These are phyloP conservation scores for Orchesella flavescens DNA, from an alignment of 2,888 invertebrate species.

Conservation along the genomic window DNA sequence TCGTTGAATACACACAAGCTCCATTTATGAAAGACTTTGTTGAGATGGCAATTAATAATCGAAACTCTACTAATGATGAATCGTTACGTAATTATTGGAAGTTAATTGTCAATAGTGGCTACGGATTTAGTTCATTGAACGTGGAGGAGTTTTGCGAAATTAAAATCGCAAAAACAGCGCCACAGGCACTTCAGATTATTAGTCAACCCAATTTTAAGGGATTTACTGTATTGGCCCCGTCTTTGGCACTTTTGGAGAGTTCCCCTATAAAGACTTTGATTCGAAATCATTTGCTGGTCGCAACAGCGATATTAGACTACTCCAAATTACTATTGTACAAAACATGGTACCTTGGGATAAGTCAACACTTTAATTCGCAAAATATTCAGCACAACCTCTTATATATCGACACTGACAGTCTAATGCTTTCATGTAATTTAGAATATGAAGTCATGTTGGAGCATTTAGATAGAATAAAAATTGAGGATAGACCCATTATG, in stretches of 20 bases:
- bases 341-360: not conserved
- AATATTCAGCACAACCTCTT: not conserved
- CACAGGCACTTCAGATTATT: not conserved
- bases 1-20: slow-evolving; percentile 1
- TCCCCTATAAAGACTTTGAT: not conserved
- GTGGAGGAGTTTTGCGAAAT: slow-evolving; percentile 2
- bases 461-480: not conserved
- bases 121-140: slow-evolving; percentile 1
- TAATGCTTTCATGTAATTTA: not conserved
- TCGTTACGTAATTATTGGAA: not conserved
- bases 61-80: not conserved
- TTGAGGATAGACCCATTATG: not conserved
- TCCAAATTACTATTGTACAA: slow-evolving; percentile 12
- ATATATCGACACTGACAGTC: slow-evolving; percentile 14
- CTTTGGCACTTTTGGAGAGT: slow-evolving; percentile 15
- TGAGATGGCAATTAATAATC: not conserved
- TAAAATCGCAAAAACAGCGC: not conserved
- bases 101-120: not conserved
- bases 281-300: slow-evolving; percentile 19
- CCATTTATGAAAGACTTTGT: slow-evolving; percentile 9
- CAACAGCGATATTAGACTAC: not conserved
- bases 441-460: not conserved
- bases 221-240: not conserved
- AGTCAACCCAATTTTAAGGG: slow-evolving; percentile 9
- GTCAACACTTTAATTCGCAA: not conserved